Percentiles rank a stretch among this genome's conserved stretches.
Evolutionary conservation across 2,113 vertebrate species (phyloP).

Genomic region (Arvicanthis niloticus): DNA sequence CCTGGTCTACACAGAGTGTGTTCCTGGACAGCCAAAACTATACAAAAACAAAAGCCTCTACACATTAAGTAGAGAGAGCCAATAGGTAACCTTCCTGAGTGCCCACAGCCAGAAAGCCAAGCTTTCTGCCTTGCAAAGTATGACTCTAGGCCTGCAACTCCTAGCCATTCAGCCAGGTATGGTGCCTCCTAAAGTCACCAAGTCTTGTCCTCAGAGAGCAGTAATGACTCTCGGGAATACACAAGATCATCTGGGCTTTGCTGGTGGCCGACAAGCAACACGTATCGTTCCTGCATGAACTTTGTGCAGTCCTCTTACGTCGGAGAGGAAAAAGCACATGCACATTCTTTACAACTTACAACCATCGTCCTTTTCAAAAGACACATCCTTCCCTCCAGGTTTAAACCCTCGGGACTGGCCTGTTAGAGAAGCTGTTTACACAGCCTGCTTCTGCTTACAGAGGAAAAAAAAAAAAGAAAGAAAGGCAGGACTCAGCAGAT

Average conservation of each 20-base stretch:
- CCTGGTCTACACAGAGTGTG: not conserved
- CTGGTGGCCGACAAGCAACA: not conserved
- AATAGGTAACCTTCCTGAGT: not conserved
- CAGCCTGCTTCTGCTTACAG: slow-evolving; percentile 22
- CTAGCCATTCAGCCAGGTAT: not conserved
- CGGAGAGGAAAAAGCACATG: not conserved
- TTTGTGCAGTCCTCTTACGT: not conserved
- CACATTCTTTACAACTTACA: not conserved
- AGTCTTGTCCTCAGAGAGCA: not conserved
- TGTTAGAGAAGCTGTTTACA: slow-evolving; percentile 38
- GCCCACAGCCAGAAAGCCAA: not conserved
- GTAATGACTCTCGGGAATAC: not conserved
- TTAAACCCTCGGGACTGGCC: not conserved
- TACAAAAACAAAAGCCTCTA: not conserved
- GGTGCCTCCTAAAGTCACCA: not conserved
- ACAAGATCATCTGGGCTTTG: not conserved
- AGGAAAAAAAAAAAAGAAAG: not conserved
- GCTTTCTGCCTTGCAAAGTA: not conserved
- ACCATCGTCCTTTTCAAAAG: not conserved
- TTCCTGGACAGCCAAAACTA: not conserved
- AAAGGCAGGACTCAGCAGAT: slow-evolving; percentile 71
- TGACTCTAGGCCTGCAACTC: not conserved
- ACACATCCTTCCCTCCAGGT: not conserved
- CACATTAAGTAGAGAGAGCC: not conserved
- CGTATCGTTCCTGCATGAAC: not conserved